These are phyloP conservation scores for Megalopta genalis DNA, from an alignment of 1,140 invertebrate species.

Conservation along the genomic window DNA sequence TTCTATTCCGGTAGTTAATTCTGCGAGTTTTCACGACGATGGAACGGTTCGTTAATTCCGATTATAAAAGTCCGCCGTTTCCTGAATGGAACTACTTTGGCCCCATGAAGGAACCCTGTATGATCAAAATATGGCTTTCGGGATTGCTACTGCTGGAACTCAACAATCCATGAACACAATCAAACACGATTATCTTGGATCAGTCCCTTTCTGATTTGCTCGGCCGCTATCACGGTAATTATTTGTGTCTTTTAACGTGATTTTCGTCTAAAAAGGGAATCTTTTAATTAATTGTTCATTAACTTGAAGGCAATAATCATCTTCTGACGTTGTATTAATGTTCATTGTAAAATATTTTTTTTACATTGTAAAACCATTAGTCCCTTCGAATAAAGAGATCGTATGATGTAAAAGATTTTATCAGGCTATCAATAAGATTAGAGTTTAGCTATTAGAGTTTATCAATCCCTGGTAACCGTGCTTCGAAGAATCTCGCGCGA, in stretches of 20 bases:
- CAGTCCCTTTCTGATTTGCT: slow-evolving; percentile 33
- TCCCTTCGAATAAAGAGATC: no score
- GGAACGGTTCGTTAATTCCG: slow-evolving; percentile 30
- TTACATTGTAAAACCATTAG: no score
- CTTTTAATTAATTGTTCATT: neutral
- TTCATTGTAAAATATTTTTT: no score
- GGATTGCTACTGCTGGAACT: neutral
- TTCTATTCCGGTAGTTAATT: neutral
- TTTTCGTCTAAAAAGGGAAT: neutral
- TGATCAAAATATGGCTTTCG: no score
- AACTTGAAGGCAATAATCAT: neutral
- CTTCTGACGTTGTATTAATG: no score
- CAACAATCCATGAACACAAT: slow-evolving; percentile 21
- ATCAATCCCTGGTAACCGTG: no score
- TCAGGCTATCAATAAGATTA: no score
- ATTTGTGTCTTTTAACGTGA: neutral
- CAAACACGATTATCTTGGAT: slow-evolving; percentile 32
- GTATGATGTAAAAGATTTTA: no score
- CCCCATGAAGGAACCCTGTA: neutral
- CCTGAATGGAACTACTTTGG: neutral
- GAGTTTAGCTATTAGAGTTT: no score
- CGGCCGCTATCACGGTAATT: neutral
- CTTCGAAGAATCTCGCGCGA: neutral
- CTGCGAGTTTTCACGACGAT: neutral
- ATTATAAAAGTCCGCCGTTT: slow-evolving; percentile 31